Evolutionary conservation across 1,140 invertebrate genomes (phyloP), one percentile per base, ranked within the genome.

Genomic region (Onthophagus taurus): DNA sequence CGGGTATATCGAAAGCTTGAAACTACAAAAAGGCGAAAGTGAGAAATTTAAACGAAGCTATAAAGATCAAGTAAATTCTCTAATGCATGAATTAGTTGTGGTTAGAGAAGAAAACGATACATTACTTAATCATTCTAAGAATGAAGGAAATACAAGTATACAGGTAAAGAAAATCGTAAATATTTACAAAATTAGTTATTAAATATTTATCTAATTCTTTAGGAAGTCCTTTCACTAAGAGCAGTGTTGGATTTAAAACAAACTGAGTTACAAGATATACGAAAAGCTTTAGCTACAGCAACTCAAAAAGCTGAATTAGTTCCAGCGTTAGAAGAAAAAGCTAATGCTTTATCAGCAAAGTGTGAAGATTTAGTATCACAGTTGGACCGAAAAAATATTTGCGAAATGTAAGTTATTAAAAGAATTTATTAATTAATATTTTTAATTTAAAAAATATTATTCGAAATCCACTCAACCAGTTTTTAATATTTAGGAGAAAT

Each of bases 201-300:
- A 2, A 38, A 38, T n/a, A 18, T 12, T 38, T 18, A n/a, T 18
- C 30, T 30, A 24, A 26, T 45, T 23, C 47, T 54, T 39, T 38
- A 60, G 52, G 59, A 89, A 64, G 80, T 83, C 0, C 78, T 83
- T 41, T 87, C 83, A 0, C 60, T 87, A 34, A 71, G 82, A 30
- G 77, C 78, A 14, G 85, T 88, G 0, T 67, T 89, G 4, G 85
- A 87, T 37, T 57, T 87, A 14, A 80, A 82, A 54, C 78, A 79
- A 61, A 72, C 75, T 1, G 84, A 89, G 63, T 72, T 84, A 49
- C 73, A 77, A 0, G 71, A 79, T 1, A 62, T 86, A 9, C 69
- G 82, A 31, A 78, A 79, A 44, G 72, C 78, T 14, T 74, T 79
- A 29, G 75, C 77, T 4, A 71, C 77, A 49, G 61, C 77, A 19